Conservation (phyloP, 2,888 invertebrate species). For the Ophion obscuratus region DNA sequence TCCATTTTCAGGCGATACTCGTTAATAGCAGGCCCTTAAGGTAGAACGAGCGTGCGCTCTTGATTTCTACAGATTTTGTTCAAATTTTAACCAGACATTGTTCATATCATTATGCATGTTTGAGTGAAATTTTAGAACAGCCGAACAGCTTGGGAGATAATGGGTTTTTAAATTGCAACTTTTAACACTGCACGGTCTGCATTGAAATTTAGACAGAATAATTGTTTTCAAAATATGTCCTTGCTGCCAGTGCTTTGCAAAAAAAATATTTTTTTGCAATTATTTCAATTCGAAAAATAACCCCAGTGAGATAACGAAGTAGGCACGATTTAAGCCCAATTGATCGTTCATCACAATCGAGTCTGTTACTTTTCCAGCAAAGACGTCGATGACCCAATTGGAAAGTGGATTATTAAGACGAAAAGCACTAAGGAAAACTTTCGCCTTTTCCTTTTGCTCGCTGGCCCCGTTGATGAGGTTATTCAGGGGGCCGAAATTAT, state of each 20-base stretch:
- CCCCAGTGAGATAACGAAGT: not conserved
- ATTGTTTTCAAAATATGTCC: not conserved
- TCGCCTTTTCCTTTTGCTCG: not conserved
- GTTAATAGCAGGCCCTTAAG: not conserved
- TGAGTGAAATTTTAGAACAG: too few species aligned
- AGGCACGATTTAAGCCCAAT: not conserved
- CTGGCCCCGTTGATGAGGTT: not conserved
- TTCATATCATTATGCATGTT: too few species aligned
- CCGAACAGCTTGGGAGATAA: too few species aligned
- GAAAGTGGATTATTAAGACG: not conserved
- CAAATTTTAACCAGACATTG: too few species aligned
- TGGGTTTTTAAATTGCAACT: too few species aligned
- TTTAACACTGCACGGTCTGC: too few species aligned
- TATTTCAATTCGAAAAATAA: not conserved
- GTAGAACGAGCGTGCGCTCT: too few species aligned
- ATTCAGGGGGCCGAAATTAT: conserved; percentile 12
- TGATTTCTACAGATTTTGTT: too few species aligned
- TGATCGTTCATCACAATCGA: not conserved
- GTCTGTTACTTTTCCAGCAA: not conserved
- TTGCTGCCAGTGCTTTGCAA: not conserved
- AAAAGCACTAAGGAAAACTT: not conserved
- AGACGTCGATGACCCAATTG: not conserved
- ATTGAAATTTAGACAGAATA: too few species aligned
- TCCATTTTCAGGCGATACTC: not conserved
- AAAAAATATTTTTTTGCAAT: too few species aligned